Evolutionary conservation across 2,113 vertebrate species (phyloP).

Genomic region (Catharus bicknelli): DNA sequence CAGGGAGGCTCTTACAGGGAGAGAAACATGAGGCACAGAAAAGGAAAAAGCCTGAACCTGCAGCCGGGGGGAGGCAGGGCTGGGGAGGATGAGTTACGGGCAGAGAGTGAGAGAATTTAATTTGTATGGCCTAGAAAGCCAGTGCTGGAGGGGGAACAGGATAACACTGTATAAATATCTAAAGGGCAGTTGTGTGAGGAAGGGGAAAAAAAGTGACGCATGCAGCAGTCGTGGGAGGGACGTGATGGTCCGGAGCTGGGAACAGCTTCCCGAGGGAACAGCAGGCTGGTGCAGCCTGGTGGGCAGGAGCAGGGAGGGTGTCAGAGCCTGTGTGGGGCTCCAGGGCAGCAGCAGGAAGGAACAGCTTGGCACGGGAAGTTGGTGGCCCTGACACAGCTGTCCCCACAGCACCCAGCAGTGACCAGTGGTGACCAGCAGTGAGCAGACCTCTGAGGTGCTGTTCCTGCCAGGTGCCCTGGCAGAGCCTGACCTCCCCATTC

Average conservation of each 20-base stretch:
- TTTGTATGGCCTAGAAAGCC: conserved; percentile 42
- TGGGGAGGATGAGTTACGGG: conserved; percentile 3
- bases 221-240: conserved; percentile 21
- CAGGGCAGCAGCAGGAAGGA: background rate
- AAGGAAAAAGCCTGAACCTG: background rate
- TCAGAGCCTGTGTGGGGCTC: background rate
- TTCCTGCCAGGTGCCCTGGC: background rate
- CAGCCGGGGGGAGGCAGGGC: background rate
- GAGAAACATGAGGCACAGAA: background rate
- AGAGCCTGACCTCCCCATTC: background rate
- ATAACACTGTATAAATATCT: conserved; percentile 55
- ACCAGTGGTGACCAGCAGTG: background rate
- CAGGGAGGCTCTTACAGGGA: background rate
- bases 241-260: background rate
- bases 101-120: conserved; percentile 39
- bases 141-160: conserved; percentile 22
- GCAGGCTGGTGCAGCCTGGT: background rate
- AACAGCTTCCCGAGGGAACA: background rate
- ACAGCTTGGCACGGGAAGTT: background rate
- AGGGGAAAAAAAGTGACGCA: conserved; percentile 31
- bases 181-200: conserved; percentile 52
- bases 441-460: background rate
- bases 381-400: background rate
- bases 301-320: background rate
- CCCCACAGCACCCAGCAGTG: background rate